phyloP scores from a whole-genome alignment of 1,140 invertebrate species.

The Stegodyphus mimosarum region DNA sequence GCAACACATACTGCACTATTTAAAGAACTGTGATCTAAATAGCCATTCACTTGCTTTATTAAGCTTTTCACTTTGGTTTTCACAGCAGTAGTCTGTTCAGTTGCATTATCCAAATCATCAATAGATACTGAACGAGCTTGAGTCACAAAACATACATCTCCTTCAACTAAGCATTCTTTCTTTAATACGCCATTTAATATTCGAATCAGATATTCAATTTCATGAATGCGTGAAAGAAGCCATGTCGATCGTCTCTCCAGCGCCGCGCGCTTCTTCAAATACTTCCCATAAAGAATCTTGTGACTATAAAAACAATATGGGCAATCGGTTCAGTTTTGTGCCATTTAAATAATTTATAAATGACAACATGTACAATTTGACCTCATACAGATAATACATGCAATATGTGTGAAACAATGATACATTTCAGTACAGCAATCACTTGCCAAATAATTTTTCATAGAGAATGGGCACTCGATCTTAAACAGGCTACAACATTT shows the following conservation, averaged over 20 bases:
- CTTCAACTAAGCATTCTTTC: neutral
- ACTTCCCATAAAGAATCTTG: conserved; percentile 86
- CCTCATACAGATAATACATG: too few relatives aligned
- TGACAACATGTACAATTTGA: too few relatives aligned
- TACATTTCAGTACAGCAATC: too few relatives aligned
- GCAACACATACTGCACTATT: neutral
- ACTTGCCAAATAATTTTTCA: too few relatives aligned
- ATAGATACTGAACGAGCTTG: neutral
- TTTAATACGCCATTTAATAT: conserved; percentile 72
- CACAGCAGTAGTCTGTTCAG: conserved; percentile 73
- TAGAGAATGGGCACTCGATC: too few relatives aligned
- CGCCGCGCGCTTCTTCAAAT: conserved; percentile 80
- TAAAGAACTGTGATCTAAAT: conserved; percentile 37
- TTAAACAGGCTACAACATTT: too few relatives aligned
- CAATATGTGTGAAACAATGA: too few relatives aligned
- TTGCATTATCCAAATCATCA: conserved; percentile 56
- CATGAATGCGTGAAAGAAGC: conserved; percentile 90
- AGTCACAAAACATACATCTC: conserved; percentile 18
- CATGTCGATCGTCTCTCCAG: conserved; percentile 90
- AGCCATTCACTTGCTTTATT: conserved; percentile 31
- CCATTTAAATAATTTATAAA: too few relatives aligned
- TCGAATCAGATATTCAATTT: conserved; percentile 90
- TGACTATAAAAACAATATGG: too few relatives aligned
- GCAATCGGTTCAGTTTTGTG: too few relatives aligned
- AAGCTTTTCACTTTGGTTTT: conserved; percentile 66